Conservation (phyloP, 1,140 invertebrate genomes). For the Monochamus saltuarius region DNA sequence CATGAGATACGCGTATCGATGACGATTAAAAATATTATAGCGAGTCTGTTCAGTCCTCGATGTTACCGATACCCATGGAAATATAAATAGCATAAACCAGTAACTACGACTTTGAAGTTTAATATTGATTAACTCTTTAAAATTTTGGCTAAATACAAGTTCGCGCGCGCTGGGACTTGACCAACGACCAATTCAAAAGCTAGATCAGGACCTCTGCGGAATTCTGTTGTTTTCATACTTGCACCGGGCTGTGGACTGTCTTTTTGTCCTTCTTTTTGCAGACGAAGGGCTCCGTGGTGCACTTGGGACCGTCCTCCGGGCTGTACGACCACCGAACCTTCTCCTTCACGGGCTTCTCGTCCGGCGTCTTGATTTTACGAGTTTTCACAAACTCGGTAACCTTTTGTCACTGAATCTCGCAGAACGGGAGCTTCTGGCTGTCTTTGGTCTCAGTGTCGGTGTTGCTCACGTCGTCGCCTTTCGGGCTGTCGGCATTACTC, state of each 20-base stretch:
- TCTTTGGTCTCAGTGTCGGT: conserved; percentile 57
- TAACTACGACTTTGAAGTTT: too few relatives aligned
- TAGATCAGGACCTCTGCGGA: background rate
- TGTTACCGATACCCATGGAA: background rate
- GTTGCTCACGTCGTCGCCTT: conserved; percentile 60
- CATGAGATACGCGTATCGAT: too few relatives aligned
- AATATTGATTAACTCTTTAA: too few relatives aligned
- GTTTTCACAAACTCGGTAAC: conserved; percentile 55
- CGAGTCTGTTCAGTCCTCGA: too few relatives aligned
- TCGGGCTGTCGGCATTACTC: conserved; percentile 56
- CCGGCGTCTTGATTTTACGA: conserved; percentile 51
- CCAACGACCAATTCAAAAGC: too few relatives aligned
- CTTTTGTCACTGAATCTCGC: conserved; percentile 70
- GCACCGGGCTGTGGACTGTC: conserved; percentile 42
- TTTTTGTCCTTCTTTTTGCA: conserved; percentile 46
- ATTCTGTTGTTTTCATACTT: conserved; percentile 40
- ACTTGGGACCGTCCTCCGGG: conserved; percentile 50
- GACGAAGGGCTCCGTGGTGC: conserved; percentile 47
- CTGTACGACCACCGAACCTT: conserved; percentile 51
- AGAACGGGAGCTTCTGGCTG: conserved; percentile 64
- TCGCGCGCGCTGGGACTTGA: too few relatives aligned
- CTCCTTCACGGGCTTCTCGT: conserved; percentile 45
- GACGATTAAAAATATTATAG: too few relatives aligned
- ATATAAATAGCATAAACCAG: conserved; percentile 15
- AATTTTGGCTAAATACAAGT: too few relatives aligned